Evolutionary conservation across 2,797 vertebrate species (phyloP).

Genomic region (Macropodus opercularis): DNA sequence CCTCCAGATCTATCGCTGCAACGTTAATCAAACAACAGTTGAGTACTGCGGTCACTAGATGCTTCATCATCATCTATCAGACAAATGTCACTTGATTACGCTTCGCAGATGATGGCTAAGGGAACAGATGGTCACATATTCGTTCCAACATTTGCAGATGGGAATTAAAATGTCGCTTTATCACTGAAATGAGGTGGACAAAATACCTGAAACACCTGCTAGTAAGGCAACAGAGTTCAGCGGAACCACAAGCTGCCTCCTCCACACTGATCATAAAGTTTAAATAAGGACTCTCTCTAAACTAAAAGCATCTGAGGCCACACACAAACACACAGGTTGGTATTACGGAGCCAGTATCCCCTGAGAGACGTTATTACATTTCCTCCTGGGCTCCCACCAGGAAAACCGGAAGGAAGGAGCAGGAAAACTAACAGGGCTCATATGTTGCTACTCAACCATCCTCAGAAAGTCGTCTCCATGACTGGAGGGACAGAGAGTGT

Average conservation of each 20-base stretch:
- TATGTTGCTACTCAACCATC: conserved; percentile 63
- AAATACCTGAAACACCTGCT: not conserved
- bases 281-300: not conserved
- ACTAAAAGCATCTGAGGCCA: not conserved
- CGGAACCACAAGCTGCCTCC: not conserved
- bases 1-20: not conserved
- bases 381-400: conserved; percentile 59
- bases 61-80: not conserved
- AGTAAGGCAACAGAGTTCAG: too few relatives aligned
- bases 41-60: not conserved
- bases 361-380: conserved; percentile 62
- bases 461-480: conserved; percentile 65
- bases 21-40: not conserved
- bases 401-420: conserved; percentile 50
- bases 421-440: conserved; percentile 56
- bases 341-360: conserved; percentile 41
- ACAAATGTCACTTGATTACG: not conserved
- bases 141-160: not conserved
- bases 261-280: not conserved
- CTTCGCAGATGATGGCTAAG: not conserved
- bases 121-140: not conserved
- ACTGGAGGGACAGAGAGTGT: conserved; percentile 66
- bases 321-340: conserved; percentile 14
- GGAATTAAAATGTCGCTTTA: not conserved
- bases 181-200: not conserved